phyloP scores from a whole-genome alignment of 1,140 invertebrate species.

The Lepeophtheirus salmonis region DNA sequence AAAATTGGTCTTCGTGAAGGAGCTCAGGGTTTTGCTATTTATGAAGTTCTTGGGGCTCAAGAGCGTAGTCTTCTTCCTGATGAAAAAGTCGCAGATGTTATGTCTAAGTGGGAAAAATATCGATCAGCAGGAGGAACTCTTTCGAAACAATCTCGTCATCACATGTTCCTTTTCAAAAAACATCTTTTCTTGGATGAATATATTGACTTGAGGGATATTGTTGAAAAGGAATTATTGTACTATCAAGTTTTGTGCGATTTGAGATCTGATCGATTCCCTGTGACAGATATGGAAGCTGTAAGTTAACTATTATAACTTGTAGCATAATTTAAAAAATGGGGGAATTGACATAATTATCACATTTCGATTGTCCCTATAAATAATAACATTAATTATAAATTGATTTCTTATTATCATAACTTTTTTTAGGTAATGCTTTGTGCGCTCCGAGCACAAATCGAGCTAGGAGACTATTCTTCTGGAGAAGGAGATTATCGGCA shows the following conservation, averaged over 20 bases:
- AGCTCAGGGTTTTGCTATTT: slow-evolving; percentile 57
- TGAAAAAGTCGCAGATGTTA: slow-evolving; percentile 75
- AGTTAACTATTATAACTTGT: slow-evolving; percentile 27
- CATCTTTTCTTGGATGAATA: slow-evolving; percentile 71
- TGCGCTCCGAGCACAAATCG: slow-evolving; percentile 76
- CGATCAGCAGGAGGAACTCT: slow-evolving; percentile 18
- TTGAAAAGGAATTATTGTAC: slow-evolving; percentile 88
- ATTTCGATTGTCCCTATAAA: too few species aligned
- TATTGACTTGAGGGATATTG: slow-evolving; percentile 60
- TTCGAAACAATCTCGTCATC: slow-evolving; percentile 16
- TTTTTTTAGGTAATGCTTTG: slow-evolving; percentile 65
- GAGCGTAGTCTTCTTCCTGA: slow-evolving; percentile 60
- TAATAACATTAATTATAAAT: too few species aligned
- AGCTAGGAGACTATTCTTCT: slow-evolving; percentile 52
- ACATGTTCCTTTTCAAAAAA: slow-evolving; percentile 61
- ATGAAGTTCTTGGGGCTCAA: slow-evolving; percentile 55
- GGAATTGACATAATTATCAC: too few species aligned
- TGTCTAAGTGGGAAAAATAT: slow-evolving; percentile 69
- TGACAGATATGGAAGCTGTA: slow-evolving; percentile 78
- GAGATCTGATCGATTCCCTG: slow-evolving; percentile 67
- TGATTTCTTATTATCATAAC: slow-evolving; percentile 20
- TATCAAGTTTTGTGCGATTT: slow-evolving; percentile 80
- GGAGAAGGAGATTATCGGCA: slow-evolving; percentile 44
- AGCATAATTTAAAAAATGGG: not conserved
- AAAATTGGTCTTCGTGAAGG: slow-evolving; percentile 72